phyloP scores from a whole-genome alignment of 2,888 invertebrate genomes.

The Watsonalla binaria region DNA sequence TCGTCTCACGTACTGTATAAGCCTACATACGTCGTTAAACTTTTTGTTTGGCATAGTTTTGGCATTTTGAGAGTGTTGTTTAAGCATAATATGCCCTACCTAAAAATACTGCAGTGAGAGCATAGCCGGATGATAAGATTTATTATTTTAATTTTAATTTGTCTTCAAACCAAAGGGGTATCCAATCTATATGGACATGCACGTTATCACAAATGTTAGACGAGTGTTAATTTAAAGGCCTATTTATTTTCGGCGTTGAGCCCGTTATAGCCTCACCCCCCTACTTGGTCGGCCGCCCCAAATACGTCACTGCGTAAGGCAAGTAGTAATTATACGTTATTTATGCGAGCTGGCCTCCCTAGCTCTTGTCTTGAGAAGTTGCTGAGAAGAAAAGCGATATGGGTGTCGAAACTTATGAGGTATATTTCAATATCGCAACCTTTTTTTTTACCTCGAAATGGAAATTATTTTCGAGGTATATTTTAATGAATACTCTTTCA shows the following conservation, averaged over 20 bases:
- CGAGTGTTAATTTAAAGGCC: too few species aligned
- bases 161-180: too few species aligned
- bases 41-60: too few species aligned
- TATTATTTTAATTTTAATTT: too few species aligned
- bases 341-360: conserved; percentile 46
- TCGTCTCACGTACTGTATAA: too few species aligned
- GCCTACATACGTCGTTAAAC: too few species aligned
- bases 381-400: conserved; percentile 42
- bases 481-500: background rate
- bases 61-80: too few species aligned
- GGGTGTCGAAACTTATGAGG: conserved; percentile 37
- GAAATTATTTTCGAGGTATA: conserved; percentile 17
- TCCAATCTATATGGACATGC: background rate
- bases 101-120: too few species aligned
- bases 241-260: background rate
- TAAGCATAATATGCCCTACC: too few species aligned
- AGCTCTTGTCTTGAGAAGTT: conserved; percentile 35
- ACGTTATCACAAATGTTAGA: background rate
- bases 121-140: too few species aligned
- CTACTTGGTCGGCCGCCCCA: conserved; percentile 11
- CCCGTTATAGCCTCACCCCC: too few species aligned
- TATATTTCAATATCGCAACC: conserved; percentile 20
- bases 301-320: conserved; percentile 33
- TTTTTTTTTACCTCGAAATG: conserved; percentile 14
- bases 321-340: conserved; percentile 62